Evolutionary conservation across 1,140 invertebrate species (phyloP), one percentile per base, ranked within the genome.

Genomic region (Rhynchophorus ferrugineus): DNA sequence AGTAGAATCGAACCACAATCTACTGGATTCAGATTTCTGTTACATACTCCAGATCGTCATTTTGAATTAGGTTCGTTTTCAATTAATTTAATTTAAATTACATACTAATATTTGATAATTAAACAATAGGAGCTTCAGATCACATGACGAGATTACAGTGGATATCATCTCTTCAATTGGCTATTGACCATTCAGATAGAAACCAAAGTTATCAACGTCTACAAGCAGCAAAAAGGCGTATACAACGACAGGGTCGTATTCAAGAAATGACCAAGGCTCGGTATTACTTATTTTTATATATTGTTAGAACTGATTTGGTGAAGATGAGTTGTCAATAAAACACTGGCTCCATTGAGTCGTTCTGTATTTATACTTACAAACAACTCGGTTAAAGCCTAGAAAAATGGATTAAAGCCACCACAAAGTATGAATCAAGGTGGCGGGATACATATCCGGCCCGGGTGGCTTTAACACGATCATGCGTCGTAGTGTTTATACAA

Each of bases 61-160:
- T 81, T 83, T 58, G 83, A 86, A 59, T 72, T 87, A 36, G 78
- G 53, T 55, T 41, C 2, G 41, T 43, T 3, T n/a, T n/a, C n/a
- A 34, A 34, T 8, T 34, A 34, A 34, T 34, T 34, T 8, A 34
- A 34, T 34, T 34, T 34, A 34, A 34, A 8, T 8, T 34, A 34
- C n/a, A n/a, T n/a, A n/a, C n/a, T n/a, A n/a, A n/a, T n/a, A n/a
- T n/a, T n/a, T n/a, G n/a, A n/a, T n/a, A n/a, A n/a, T n/a, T n/a
- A n/a, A n/a, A n/a, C n/a, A n/a, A n/a, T n/a, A 55, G 53, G 75
- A n/a, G 78, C 79, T 34, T 76, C 77, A 41, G 81, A 84, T 68
- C 80, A 84, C 55, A 82, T 81, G 76, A 75, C 73, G 56, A 73
- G 81, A 43, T 67, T 84, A n/a, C 82, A 85, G 64, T 85, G 82